phyloP scores from a whole-genome alignment of 2,797 vertebrate genomes.

The Pampus argenteus region DNA sequence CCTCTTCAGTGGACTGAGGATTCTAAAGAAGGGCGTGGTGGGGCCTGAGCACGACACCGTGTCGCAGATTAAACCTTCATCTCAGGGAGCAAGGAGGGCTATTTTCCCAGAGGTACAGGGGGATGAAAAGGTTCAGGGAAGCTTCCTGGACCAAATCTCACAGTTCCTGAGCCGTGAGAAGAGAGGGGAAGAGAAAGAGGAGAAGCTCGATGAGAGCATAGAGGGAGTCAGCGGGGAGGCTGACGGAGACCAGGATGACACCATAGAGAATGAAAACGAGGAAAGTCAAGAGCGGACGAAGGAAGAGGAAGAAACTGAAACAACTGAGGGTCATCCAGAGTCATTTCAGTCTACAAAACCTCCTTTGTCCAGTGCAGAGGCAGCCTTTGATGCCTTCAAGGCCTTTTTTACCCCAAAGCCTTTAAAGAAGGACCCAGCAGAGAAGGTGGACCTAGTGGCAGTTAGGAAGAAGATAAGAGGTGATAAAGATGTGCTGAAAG shows the following conservation, averaged over 20 bases:
- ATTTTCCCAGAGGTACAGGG: slow-evolving; percentile 55
- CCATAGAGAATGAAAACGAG: not conserved
- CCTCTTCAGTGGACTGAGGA: slow-evolving; percentile 90
- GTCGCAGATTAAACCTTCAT: slow-evolving; percentile 82
- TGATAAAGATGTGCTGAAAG: slow-evolving; percentile 89
- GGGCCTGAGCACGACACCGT: slow-evolving; percentile 82
- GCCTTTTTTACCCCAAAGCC: slow-evolving; percentile 92
- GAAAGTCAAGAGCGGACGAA: slow-evolving; percentile 16
- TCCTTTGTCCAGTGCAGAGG: slow-evolving; percentile 82
- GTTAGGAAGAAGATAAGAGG: slow-evolving; percentile 88
- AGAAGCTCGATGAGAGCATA: slow-evolving; percentile 7
- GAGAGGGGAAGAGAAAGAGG: slow-evolving; percentile 77
- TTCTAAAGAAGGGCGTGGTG: slow-evolving; percentile 86
- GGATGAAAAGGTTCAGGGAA: slow-evolving; percentile 72
- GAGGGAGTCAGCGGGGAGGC: not conserved
- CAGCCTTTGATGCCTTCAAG: slow-evolving; percentile 94
- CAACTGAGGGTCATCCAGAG: slow-evolving; percentile 43
- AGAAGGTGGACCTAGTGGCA: slow-evolving; percentile 87
- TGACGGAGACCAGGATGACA: slow-evolving; percentile 35
- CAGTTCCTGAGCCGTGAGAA: slow-evolving; percentile 89
- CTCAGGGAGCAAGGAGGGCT: slow-evolving; percentile 7
- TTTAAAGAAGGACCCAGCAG: slow-evolving; percentile 86
- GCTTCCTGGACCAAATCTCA: slow-evolving; percentile 91
- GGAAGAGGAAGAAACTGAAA: slow-evolving; percentile 25
- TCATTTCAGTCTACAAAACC: slow-evolving; percentile 50